Evolutionary conservation across 2,113 vertebrate genomes (phyloP).

Genomic region (Dolichotis patagonum): DNA sequence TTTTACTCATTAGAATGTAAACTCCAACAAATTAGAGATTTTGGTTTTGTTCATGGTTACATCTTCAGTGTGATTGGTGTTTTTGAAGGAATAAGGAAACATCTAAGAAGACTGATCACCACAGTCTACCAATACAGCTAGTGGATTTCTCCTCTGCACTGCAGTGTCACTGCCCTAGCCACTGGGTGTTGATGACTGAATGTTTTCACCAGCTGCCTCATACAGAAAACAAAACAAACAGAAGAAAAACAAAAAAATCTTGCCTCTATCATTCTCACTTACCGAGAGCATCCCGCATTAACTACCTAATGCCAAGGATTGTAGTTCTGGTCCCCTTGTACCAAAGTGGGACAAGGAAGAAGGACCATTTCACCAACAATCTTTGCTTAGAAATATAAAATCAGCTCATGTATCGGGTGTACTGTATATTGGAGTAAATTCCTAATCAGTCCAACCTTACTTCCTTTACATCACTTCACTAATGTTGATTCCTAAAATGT

Average conservation of each 20-base stretch:
- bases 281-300: background rate
- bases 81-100: background rate
- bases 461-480: background rate
- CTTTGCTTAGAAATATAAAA: background rate
- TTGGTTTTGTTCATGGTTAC: background rate
- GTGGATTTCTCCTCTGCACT: background rate
- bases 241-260: background rate
- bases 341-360: background rate
- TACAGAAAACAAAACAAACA: background rate
- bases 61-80: background rate
- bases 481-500: background rate
- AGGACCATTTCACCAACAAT: background rate
- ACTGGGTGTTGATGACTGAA: background rate
- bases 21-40: background rate
- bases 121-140: no score
- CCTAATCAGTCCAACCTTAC: background rate
- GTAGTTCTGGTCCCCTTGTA: background rate
- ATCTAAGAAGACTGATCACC: no score
- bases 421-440: background rate
- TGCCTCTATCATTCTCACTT: accelerated
- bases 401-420: background rate
- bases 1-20: background rate
- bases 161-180: background rate
- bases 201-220: background rate
- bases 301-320: background rate